Evolutionary conservation across 92 coral and sea anemone genomes (phyloP).

Genomic region (Phymanthus crucifer): DNA sequence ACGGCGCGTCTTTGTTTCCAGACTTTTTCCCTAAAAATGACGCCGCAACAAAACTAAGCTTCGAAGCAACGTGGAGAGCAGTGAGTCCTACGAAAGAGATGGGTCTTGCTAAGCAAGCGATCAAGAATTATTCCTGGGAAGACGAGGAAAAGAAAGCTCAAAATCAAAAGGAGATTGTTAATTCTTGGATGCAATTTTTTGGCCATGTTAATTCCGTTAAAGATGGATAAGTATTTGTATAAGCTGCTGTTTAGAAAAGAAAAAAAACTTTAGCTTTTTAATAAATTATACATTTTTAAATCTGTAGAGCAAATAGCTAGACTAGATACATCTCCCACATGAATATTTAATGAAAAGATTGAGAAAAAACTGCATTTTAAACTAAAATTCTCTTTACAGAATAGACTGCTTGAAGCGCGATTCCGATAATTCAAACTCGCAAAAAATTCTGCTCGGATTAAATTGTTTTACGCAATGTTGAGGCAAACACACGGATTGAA

Average conservation of each 20-base stretch:
- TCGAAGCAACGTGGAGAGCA: conserved; percentile 38
- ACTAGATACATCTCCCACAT: not conserved
- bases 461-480: not conserved
- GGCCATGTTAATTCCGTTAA: conserved; percentile 29
- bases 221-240: conserved; percentile 1
- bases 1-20: conserved; percentile 36
- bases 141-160: conserved; percentile 20
- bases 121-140: conserved; percentile 27
- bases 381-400: too few species aligned
- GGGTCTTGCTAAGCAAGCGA: conserved; percentile 31
- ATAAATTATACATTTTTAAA: not conserved
- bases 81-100: conserved; percentile 28
- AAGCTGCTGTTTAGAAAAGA: not conserved
- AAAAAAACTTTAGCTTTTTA: not conserved
- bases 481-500: not conserved
- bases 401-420: not conserved
- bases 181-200: conserved; percentile 43
- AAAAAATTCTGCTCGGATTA: not conserved
- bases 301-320: too few species aligned
- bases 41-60: conserved; percentile 38
- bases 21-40: conserved; percentile 42
- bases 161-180: conserved; percentile 15
- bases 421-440: not conserved
- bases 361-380: too few species aligned
- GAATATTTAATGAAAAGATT: not conserved